phyloP scores from a whole-genome alignment of 2,113 vertebrate genomes.

The Zosterops lateralis region DNA sequence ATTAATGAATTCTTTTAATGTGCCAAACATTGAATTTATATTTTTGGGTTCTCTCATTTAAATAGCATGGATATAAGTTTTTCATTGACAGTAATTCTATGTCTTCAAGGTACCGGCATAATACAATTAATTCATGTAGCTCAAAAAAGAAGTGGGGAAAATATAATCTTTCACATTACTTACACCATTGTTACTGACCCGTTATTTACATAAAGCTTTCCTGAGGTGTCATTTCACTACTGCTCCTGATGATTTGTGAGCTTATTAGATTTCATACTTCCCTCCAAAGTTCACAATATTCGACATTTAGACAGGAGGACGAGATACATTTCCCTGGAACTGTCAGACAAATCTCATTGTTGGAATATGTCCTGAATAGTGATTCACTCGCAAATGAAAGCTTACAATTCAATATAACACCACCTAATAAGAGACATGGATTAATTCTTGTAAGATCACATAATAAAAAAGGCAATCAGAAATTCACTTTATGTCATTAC shows the following conservation, averaged over 20 bases:
- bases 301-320: constrained; percentile 59
- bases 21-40: constrained; percentile 24
- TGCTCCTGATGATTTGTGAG: constrained; percentile 15
- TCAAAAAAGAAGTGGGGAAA: constrained; percentile 9
- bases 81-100: constrained; percentile 44
- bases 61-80: constrained; percentile 31
- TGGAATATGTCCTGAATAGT: constrained; percentile 44
- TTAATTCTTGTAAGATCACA: constrained; percentile 33
- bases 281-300: constrained; percentile 43
- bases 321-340: constrained; percentile 28
- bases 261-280: constrained; percentile 55
- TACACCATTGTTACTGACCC: constrained; percentile 25
- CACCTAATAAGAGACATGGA: neutral
- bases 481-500: constrained; percentile 24
- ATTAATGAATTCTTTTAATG: constrained; percentile 58
- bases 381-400: constrained; percentile 48
- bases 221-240: constrained; percentile 46
- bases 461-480: constrained; percentile 32
- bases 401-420: constrained; percentile 23
- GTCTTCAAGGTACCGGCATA: constrained; percentile 35
- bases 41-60: constrained; percentile 29
- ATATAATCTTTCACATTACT: constrained; percentile 5
- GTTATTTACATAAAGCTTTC: constrained; percentile 31
- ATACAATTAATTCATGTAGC: constrained; percentile 25
- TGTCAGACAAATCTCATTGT: constrained; percentile 53